These are phyloP conservation scores for Junco hyemalis DNA, from an alignment of 2,113 vertebrate species.

Conservation along the genomic window DNA sequence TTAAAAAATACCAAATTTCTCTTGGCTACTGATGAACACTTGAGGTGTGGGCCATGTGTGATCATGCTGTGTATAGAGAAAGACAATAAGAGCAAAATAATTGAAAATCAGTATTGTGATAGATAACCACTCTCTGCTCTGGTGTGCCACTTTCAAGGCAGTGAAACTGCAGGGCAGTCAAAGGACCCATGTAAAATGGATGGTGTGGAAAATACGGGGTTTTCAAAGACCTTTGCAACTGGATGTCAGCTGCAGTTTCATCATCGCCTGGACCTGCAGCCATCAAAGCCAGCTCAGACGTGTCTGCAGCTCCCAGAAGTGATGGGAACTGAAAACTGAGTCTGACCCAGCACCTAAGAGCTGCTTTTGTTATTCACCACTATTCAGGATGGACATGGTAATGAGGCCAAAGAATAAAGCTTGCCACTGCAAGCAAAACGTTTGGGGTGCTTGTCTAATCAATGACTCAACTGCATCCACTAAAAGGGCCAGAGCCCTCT, in stretches of 20 bases:
- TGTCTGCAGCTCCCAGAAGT: neutral
- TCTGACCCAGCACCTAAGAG: neutral
- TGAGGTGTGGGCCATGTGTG: neutral
- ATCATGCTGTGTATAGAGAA: neutral
- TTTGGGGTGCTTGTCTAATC: conserved; percentile 7
- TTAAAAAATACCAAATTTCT: neutral
- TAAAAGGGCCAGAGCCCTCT: neutral
- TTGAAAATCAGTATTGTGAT: neutral
- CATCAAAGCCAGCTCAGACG: neutral
- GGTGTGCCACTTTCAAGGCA: neutral
- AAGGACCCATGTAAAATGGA: neutral
- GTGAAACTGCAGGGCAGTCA: neutral
- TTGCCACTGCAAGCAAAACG: neutral
- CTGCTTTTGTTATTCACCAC: neutral
- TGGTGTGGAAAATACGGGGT: neutral
- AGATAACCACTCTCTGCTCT: neutral
- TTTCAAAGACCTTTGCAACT: conserved; percentile 3
- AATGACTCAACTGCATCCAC: neutral
- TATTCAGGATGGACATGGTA: neutral
- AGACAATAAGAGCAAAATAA: neutral
- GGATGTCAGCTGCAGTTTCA: neutral
- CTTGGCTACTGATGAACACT: neutral
- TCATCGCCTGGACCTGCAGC: neutral
- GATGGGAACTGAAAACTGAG: neutral
- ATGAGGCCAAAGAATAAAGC: conserved; percentile 14